A percentile compares a stretch with the other conserved stretches of the same genome.
Evolutionary conservation across 1,140 invertebrate genomes (phyloP).

Genomic region (Zaprionus ornatus): DNA sequence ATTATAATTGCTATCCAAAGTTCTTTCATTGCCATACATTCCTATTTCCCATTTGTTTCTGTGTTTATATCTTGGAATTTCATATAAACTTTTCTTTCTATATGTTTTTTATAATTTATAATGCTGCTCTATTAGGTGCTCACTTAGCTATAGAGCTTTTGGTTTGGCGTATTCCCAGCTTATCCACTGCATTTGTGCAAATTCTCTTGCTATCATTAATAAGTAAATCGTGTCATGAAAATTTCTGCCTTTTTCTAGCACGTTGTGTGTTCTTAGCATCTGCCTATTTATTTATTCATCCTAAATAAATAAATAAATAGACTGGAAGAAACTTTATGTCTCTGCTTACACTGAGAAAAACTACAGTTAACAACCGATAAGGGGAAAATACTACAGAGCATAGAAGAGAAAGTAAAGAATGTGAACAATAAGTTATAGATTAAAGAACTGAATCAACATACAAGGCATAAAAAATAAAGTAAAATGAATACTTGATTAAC

Average conservation of each 20-base stretch:
- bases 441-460: too few relatives aligned
- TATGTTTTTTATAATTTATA: too few relatives aligned
- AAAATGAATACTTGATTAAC: background rate
- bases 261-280: background rate
- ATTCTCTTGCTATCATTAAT: constrained; percentile 1
- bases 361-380: background rate
- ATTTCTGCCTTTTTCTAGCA: background rate
- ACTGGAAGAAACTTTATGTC: constrained; percentile 3
- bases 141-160: too few relatives aligned
- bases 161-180: background rate
- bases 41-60: too few relatives aligned
- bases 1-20: too few relatives aligned
- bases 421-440: too few relatives aligned
- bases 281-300: constrained; percentile 5
- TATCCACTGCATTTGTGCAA: background rate
- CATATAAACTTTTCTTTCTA: background rate
- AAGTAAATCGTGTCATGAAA: constrained; percentile 4
- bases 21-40: background rate
- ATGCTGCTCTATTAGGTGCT: too few relatives aligned
- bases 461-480: background rate
- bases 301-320: constrained; percentile 6
- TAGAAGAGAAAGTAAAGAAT: background rate
- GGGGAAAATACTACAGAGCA: background rate
- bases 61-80: background rate
- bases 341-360: background rate